phyloP scores from a whole-genome alignment of 2,888 invertebrate species.

The Elysia crispata region DNA sequence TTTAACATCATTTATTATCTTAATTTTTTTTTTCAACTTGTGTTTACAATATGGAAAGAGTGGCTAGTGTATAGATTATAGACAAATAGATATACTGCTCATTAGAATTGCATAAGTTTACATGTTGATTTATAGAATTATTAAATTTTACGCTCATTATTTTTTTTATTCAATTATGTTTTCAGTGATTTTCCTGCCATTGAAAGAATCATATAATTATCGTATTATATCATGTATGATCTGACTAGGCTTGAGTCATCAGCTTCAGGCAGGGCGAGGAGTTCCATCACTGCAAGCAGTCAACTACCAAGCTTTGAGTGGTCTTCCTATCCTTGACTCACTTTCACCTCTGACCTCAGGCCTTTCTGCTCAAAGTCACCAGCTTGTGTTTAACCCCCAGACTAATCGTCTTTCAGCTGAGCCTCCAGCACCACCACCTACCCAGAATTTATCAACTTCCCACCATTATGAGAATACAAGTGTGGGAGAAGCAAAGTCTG shows the following conservation, averaged over 20 bases:
- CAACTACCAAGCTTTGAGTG: slow-evolving; percentile 57
- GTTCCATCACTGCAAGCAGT: slow-evolving; percentile 60
- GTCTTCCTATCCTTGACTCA: slow-evolving; percentile 61
- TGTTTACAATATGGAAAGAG: too few species aligned
- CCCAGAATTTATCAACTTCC: slow-evolving; percentile 34
- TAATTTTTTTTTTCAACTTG: too few species aligned
- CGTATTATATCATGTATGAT: too few species aligned
- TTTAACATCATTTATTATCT: too few species aligned
- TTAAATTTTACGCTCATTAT: too few species aligned
- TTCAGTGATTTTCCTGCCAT: too few species aligned
- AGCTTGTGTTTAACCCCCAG: slow-evolving; percentile 60
- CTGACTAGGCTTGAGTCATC: slow-evolving; percentile 56
- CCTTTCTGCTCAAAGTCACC: slow-evolving; percentile 55
- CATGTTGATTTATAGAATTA: too few species aligned
- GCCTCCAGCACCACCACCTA: slow-evolving; percentile 41
- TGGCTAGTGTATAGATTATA: too few species aligned
- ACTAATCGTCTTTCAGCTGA: slow-evolving; percentile 37
- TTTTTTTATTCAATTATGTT: too few species aligned
- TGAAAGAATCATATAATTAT: too few species aligned
- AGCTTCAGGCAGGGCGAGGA: slow-evolving; percentile 57
- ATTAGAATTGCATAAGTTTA: too few species aligned
- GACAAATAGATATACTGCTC: too few species aligned
- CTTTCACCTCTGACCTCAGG: slow-evolving; percentile 56
- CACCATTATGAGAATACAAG: slow-evolving; percentile 2
- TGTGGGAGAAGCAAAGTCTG: not conserved